Evolutionary conservation across 2,797 vertebrate genomes (phyloP), one percentile per base, ranked within the genome.

Genomic region (Macroramphosus scolopax): DNA sequence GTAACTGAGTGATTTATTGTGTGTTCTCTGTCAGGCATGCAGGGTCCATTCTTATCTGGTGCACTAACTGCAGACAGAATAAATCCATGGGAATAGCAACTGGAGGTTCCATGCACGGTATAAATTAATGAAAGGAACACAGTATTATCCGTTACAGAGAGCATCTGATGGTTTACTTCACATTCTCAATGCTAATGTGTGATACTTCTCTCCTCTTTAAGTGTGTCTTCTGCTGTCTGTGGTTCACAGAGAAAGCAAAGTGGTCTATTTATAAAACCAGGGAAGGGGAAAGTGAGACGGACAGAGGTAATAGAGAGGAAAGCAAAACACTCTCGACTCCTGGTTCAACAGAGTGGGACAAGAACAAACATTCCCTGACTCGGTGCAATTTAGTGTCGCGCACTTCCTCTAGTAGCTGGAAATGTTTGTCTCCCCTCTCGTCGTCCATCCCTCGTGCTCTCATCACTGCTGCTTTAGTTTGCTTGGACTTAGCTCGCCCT

Each of bases 231-330:
- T 73, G 56, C 60, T 74, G 71, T 74, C 59, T 78, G 67, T 49
- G 73, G 75, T 77, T 68, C 58, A 76, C 51, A 51, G 63, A 53
- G 66, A 76, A 70, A 72, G 78, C 62, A 67, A 82, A 85, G 77
- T 67, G 77, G 45, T 77, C 80, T 87, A 85, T 87, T 88, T 87
- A 83, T 85, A 82, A 63, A 68, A 58, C 2, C 32, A 61, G 41
- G n/a, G 12, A 55, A 26, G 42, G 40, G n/a, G 32, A 38, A 63
- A 49, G 57, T 43, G 57, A 52, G 35, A 42, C 29, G 39, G 22
- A n/a, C 31, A 51, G 56, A 34, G 28, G 12, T 31, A 30, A 38
- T 41, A 26, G 18, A 41, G 35, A 63, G 44, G 22, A 39, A 32
- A 67, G 37, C 48, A 58, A 61, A 67, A 57, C 0, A 17, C 25